Base-by-base conservation (phyloP, 2,888 invertebrate species). In the Spatulosminthurus flaviceps region DNA sequence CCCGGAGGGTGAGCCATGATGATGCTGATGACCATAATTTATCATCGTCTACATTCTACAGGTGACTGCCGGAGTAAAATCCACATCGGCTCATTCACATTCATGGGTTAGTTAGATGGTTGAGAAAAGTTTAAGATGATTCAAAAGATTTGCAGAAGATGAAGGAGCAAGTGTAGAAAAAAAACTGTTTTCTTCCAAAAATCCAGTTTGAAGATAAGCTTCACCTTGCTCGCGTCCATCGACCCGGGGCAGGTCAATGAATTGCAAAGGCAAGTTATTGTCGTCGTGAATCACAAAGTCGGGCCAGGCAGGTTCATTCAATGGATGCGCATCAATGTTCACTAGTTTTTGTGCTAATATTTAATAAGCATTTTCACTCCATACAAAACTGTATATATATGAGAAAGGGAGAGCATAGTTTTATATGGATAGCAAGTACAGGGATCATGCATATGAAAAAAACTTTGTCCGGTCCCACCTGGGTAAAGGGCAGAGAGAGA, bases 171-270 rank as follows among this genome's bases (percentile, higher is more conserved):
- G 24, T 24, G 70, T 21, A 41, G 1, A 42, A 71, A 71, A 77
- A 77, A 77, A 77, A 77, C 70, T 77, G 77, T 77, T 77, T 77
- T 71, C 77, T 60, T 77, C 71, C 69, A 51, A 77, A 70, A 71
- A 77, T 77, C 77, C 77, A 77, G 77, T 77, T 77, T 77, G 77
- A 70, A 43, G 77, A 69, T 70, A 71, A 77, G 60, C 71, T 77
- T 77, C 80, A 77, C 80, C 80, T 77, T 80, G 77, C 72, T 43
- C 13, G 34, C 70, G 79, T 26, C 0, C 80, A 66, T 80, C 72
- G 80, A 77, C 80, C 77, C 71, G 71, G 76, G 70, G 4, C 77
- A 72, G 80, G 80, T 80, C 80, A 80, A 77, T 26, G 80, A 66
- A 66, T 61, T 72, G 21, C 60, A 69, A 28, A 64, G 42, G 64